Evolutionary conservation across 2,113 vertebrate species (phyloP), one percentile per base, ranked within the genome.

Genomic region (Malurus alboscapulatus): DNA sequence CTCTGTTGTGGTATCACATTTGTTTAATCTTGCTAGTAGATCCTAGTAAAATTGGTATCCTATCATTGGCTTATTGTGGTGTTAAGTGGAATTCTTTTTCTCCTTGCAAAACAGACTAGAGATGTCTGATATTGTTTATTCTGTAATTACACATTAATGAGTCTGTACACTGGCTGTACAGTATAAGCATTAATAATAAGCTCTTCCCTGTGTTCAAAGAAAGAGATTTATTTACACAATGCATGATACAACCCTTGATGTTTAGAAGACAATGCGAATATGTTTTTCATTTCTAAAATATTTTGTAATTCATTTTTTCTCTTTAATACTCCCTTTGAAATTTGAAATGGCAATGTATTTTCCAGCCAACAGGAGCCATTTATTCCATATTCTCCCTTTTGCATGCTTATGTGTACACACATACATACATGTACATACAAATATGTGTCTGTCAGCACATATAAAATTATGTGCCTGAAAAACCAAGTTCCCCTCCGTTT

Each of bases 121-220:
- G 30, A 75, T 76, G 36, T 92, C 47, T 93, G 24, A 40, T 94
- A 34, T 30, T 93, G 73, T 93, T 94, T 90, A 21, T 95, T 84
- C 51, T 83, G 34, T 89, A 94, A 87, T 74, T 88, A 47, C 34
- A 87, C 44, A 51, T 91, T 93, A 87, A 62, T 34, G 24, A 76
- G 22, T 45, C 63, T 93, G 53, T 81, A 68, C 3, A 3, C 69
- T 90, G 18, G 9, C 58, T 80, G 3, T 73, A 61, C 62, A 75
- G 11, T 54, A 14, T 74, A 87, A 67, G 38, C 24, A 36, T 54
- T 72, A 32, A 45, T 42, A 54, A 19, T 57, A 67, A 51, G 36
- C 14, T 66, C 54, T 68, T 87, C 61, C 26, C 21, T 45, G 4
- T 55, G 40, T 76, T 77, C 74, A 38, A 15, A 62, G 80, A 76